Evolutionary conservation across 23 tunicate genomes (phyloP).

Genomic region (Halocynthia aurantium): DNA sequence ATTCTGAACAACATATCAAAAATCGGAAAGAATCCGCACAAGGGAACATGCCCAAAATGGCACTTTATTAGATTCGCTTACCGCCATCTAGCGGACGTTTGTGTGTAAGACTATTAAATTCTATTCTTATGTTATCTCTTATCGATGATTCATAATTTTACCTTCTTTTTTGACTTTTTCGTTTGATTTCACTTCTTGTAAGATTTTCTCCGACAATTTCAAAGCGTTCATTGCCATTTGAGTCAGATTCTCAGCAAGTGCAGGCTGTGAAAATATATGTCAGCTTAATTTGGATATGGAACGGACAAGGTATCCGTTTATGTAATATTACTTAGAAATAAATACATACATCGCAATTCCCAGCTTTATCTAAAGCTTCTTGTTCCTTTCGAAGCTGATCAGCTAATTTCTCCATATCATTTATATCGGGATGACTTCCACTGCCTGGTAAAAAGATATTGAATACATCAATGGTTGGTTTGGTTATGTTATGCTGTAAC

Average conservation of each 20-base stretch:
- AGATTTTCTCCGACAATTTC: constrained; percentile 19
- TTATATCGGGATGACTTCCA: constrained; percentile 11
- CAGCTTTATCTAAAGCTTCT: constrained; percentile 20
- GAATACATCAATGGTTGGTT: too few relatives aligned
- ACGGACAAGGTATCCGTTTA: not conserved
- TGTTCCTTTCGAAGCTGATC: constrained; percentile 11
- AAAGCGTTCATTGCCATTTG: constrained; percentile 24
- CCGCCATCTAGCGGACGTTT: not conserved
- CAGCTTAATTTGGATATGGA: not conserved
- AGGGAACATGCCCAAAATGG: too few relatives aligned
- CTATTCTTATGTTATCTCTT: not conserved
- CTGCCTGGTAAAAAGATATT: not conserved
- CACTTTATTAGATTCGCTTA: too few relatives aligned
- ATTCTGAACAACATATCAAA: too few relatives aligned
- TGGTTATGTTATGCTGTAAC: too few relatives aligned
- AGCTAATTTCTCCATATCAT: constrained; percentile 14
- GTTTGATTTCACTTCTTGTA: constrained; percentile 15
- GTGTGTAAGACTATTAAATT: not conserved
- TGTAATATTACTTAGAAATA: not conserved
- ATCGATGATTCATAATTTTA: not conserved
- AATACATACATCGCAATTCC: constrained; percentile 26
- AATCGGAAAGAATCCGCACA: too few relatives aligned
- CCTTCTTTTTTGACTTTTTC: constrained; percentile 4
- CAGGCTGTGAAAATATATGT: not conserved
- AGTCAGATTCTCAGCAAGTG: constrained; percentile 11